phyloP scores from a whole-genome alignment of 2,888 invertebrate genomes.

The Opisthograptis luteolata region DNA sequence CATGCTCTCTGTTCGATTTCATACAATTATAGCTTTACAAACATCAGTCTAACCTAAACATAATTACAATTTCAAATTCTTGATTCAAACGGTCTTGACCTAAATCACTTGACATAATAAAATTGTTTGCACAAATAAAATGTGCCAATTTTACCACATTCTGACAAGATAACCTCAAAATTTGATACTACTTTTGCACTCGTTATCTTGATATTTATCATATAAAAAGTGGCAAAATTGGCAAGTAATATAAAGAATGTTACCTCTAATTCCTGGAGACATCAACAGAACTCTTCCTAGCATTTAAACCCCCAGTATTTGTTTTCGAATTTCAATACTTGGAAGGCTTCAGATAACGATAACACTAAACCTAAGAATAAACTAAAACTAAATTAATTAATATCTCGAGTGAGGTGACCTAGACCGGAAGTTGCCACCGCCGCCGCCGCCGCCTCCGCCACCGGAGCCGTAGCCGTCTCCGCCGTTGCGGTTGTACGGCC shows the following conservation, averaged over 20 bases:
- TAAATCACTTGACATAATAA: background rate
- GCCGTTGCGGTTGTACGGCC: conserved; percentile 67
- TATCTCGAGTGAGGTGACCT: conserved; percentile 78
- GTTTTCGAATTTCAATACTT: conserved; percentile 80
- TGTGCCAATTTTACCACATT: conserved; percentile 24
- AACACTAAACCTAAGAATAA: conserved; percentile 80
- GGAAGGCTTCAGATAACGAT: conserved; percentile 84
- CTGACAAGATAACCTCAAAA: conserved; percentile 21
- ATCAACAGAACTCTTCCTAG: conserved; percentile 73
- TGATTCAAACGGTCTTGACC: background rate
- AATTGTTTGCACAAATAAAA: conserved; percentile 12
- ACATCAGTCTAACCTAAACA: too few species aligned
- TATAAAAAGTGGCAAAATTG: conserved; percentile 13
- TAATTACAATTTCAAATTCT: background rate
- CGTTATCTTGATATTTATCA: background rate
- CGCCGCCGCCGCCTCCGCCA: conserved; percentile 71
- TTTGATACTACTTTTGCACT: background rate
- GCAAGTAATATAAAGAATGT: conserved; percentile 34
- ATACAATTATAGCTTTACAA: too few species aligned
- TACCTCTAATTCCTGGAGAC: conserved; percentile 76
- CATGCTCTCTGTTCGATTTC: too few species aligned
- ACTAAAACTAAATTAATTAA: conserved; percentile 74
- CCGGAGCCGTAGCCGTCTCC: conserved; percentile 77
- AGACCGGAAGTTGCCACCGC: conserved; percentile 81
- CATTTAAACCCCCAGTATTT: conserved; percentile 79